These are phyloP conservation scores for Sebastes kiyomatsui DNA, from an alignment of 2,797 vertebrate species.

Conservation along the genomic window DNA sequence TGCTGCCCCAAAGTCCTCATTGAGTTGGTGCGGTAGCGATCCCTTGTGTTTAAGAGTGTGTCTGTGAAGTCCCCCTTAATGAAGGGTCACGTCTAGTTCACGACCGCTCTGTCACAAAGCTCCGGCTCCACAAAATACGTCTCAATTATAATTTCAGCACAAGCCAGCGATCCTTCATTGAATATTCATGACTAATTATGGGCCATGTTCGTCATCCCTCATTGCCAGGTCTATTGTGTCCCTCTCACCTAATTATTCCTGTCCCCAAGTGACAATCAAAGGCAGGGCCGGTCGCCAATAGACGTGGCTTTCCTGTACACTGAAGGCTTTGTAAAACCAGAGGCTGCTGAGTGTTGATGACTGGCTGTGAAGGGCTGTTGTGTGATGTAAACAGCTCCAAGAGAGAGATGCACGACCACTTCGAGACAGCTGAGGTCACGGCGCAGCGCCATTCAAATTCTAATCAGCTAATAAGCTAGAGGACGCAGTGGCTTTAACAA, in stretches of 20 bases:
- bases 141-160: slow-evolving; percentile 63
- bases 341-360: slow-evolving; percentile 38
- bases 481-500: slow-evolving; percentile 20
- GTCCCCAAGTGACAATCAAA: slow-evolving; percentile 75
- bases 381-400: slow-evolving; percentile 51
- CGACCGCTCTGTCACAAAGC: slow-evolving; percentile 42
- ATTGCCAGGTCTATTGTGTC: slow-evolving; percentile 70
- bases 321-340: slow-evolving; percentile 57
- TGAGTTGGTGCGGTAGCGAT: background rate
- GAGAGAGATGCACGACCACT: slow-evolving; percentile 16
- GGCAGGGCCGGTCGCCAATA: slow-evolving; percentile 42
- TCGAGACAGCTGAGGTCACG: slow-evolving; percentile 24
- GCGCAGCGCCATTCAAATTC: slow-evolving; percentile 58
- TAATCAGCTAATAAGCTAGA: slow-evolving; percentile 60
- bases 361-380: slow-evolving; percentile 42
- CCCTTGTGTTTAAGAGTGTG: slow-evolving; percentile 2
- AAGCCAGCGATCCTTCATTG: slow-evolving; percentile 59
- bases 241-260: slow-evolving; percentile 76
- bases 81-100: slow-evolving; percentile 62
- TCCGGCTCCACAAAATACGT: slow-evolving; percentile 34
- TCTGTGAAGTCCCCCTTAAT: slow-evolving; percentile 47
- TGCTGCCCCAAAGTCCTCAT: background rate
- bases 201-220: slow-evolving; percentile 57
- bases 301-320: slow-evolving; percentile 55
- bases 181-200: slow-evolving; percentile 85